phyloP scores from a whole-genome alignment of 2,113 vertebrate genomes.

The Limanda limanda region DNA sequence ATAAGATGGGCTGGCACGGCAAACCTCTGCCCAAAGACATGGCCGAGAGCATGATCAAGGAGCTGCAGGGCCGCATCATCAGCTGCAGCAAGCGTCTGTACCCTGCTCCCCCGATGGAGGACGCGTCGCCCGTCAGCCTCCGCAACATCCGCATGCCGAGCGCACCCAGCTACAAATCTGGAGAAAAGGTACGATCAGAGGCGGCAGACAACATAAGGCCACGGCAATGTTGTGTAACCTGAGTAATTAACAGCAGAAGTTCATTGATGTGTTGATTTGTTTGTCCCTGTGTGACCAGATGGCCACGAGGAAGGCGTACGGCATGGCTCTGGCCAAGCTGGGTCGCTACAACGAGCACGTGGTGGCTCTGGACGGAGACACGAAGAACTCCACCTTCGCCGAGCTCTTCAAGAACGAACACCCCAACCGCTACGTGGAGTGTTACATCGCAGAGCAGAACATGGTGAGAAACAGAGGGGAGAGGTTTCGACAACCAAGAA shows the following conservation, averaged over 20 bases:
- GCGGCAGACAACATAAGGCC: neutral
- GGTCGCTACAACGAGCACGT: conserved; percentile 89
- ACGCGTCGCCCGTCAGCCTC: conserved; percentile 87
- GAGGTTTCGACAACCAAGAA: neutral
- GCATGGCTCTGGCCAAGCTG: conserved; percentile 90
- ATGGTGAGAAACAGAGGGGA: conserved; percentile 82
- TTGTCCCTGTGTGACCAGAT: conserved; percentile 77
- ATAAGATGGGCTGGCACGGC: conserved; percentile 95
- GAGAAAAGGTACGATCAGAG: conserved; percentile 87
- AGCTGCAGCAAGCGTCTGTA: conserved; percentile 91
- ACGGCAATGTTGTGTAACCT: neutral
- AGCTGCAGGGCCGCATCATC: conserved; percentile 87
- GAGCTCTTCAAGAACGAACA: conserved; percentile 95
- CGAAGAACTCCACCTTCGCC: conserved; percentile 94
- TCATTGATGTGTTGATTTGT: neutral
- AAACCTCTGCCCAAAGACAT: conserved; percentile 93
- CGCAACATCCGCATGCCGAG: conserved; percentile 91
- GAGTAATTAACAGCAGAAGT: neutral
- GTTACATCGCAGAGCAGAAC: conserved; percentile 96
- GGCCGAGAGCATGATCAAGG: conserved; percentile 89
- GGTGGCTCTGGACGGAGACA: conserved; percentile 93
- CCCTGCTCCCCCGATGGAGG: conserved; percentile 86
- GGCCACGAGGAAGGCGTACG: conserved; percentile 93
- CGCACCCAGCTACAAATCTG: conserved; percentile 90
- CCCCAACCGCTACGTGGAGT: conserved; percentile 92